phyloP scores from a whole-genome alignment of 2,888 invertebrate species.

The Drosophila aldrichi region DNA sequence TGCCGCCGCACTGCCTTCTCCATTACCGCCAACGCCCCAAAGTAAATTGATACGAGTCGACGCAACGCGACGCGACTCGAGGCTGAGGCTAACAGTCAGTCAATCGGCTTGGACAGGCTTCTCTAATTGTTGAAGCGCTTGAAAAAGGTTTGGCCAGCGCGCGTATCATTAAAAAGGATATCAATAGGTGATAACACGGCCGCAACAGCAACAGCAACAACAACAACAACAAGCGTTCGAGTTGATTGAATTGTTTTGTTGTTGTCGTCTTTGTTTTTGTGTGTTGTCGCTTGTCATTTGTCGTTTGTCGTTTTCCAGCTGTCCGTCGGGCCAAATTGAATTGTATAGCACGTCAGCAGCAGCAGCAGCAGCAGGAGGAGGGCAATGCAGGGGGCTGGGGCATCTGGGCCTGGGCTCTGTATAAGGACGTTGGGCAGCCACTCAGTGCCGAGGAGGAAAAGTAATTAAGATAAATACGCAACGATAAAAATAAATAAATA shows the following conservation, averaged over 20 bases:
- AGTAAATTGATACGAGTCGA: conserved; percentile 61
- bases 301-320: conserved; percentile 63
- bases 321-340: conserved; percentile 67
- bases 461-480: conserved; percentile 80
- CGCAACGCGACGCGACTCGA: conserved; percentile 11
- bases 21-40: conserved; percentile 48
- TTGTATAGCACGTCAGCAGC: conserved; percentile 50
- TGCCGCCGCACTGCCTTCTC: conserved; percentile 36
- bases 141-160: conserved; percentile 73
- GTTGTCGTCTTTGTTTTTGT: conserved; percentile 29
- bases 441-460: conserved; percentile 74
- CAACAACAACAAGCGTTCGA: conserved; percentile 36
- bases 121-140: conserved; percentile 64
- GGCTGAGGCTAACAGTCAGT: conserved; percentile 40
- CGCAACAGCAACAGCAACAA: conserved; percentile 33
- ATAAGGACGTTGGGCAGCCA: conserved; percentile 39
- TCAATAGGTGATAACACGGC: conserved; percentile 71
- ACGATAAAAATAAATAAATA: conserved; percentile 78
- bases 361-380: background rate
- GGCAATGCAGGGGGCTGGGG: background rate
- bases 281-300: conserved; percentile 20
- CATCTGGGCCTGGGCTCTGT: background rate
- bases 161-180: conserved; percentile 77
- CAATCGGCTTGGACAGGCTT: conserved; percentile 48
- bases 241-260: conserved; percentile 77